These are phyloP conservation scores for Scelioninae gen. 1 DNA, from an alignment of 2,888 invertebrate genomes.

Conservation along the genomic window DNA sequence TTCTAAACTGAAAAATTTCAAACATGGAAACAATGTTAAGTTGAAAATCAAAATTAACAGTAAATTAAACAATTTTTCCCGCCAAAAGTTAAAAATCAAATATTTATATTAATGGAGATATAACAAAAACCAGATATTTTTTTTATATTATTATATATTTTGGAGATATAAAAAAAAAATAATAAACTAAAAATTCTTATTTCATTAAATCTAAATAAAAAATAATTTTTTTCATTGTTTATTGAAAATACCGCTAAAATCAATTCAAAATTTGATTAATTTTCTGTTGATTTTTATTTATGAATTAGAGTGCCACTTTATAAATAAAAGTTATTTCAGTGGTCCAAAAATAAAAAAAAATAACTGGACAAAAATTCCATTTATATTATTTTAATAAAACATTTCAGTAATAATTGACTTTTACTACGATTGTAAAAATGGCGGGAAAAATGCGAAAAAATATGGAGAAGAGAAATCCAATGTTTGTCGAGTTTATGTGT, in stretches of 20 bases:
- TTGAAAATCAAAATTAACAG: background rate
- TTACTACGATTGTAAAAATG: conserved; percentile 11
- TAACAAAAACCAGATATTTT: no score
- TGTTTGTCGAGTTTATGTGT: conserved; percentile 40
- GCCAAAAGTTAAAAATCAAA: background rate
- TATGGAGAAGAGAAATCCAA: conserved; percentile 44
- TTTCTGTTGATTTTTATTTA: no score
- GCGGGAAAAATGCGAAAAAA: background rate
- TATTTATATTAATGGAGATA: no score
- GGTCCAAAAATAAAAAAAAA: background rate
- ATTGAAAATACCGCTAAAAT: no score
- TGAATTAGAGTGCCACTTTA: background rate
- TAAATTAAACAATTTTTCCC: background rate
- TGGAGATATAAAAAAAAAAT: no score
- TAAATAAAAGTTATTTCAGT: background rate
- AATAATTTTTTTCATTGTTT: no score
- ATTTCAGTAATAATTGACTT: conserved; percentile 20
- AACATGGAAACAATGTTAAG: background rate
- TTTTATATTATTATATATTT: no score
- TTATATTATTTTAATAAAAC: conserved; percentile 5
- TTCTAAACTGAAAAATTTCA: conserved; percentile 32
- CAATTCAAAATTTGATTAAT: no score
- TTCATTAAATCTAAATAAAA: no score
- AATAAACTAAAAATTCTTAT: no score
- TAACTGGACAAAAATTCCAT: background rate